Conservation (phyloP, 2,113 vertebrate genomes). For the Myocastor coypus region DNA sequence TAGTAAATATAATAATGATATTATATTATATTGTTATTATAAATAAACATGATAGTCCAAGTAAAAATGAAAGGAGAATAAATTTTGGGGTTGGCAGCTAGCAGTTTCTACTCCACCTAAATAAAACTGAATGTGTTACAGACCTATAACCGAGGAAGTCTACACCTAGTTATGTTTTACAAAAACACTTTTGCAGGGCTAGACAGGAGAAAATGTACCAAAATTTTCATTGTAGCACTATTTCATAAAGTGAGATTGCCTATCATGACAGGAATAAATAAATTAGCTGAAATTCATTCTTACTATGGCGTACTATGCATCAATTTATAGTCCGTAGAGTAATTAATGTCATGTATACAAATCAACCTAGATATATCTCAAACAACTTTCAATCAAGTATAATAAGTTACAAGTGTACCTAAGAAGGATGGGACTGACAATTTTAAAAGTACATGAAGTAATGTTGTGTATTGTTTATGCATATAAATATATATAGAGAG, state of each 20-base stretch:
- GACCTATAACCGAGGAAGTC: background rate
- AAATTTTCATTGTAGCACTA: background rate
- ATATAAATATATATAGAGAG: background rate
- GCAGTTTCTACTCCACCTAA: background rate
- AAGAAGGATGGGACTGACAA: background rate
- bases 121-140: background rate
- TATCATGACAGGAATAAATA: background rate
- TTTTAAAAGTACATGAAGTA: background rate
- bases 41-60: too few relatives aligned
- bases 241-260: background rate
- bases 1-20: too few relatives aligned
- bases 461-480: background rate
- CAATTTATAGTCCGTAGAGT: background rate
- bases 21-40: too few relatives aligned
- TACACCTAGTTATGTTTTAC: background rate
- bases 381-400: background rate
- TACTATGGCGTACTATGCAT: background rate
- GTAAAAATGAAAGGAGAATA: background rate
- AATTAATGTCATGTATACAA: conserved; percentile 11
- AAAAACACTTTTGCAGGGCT: background rate
- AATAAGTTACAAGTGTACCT: background rate
- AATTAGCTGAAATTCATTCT: conserved; percentile 9
- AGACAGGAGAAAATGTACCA: background rate
- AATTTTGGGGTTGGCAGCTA: background rate
- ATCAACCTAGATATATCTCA: background rate